Base-by-base conservation (phyloP, 2,888 invertebrate genomes). In the Acanthosepion pharaonis region DNA sequence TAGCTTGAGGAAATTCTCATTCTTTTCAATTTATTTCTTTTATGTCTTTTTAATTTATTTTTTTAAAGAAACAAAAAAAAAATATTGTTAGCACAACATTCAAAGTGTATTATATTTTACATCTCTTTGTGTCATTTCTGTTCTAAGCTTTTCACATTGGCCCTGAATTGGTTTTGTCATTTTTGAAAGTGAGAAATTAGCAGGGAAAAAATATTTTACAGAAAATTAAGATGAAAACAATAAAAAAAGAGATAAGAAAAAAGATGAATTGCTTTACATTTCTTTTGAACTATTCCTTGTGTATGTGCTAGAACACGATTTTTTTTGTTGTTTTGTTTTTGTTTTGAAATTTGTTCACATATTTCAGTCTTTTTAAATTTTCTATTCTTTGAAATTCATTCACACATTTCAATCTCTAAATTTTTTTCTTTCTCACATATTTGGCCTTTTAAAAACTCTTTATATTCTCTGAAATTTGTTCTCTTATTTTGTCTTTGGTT, bases 181-280 rank as follows among this genome's bases (percentile, higher is more conserved):
- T 78, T 78, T 78, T 78, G n/a, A 78, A 78, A 78, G 78, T 78
- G n/a, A 78, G n/a, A 78, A 78, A 78, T 78, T 78, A 78, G 78
- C 78, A 5, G 15, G n/a, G 15, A 78, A 78, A 78, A 78, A 78
- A n/a, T 15, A 78, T 78, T 78, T n/a, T 33, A 78, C 78, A 78
- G n/a, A 78, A 78, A n/a, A 78, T 78, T 78, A n/a, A n/a, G 78
- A n/a, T 78, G 78, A n/a, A 78, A n/a, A n/a, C 78, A 78, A n/a
- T 3, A 18, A 78, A n/a, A 78, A 78, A n/a, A 78, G 78, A n/a
- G n/a, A n/a, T 11, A 78, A 78, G 18, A n/a, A 78, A 78, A 78
- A 33, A 4, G 78, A 15, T 33, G n/a, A 78, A 78, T 78, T 59
- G 20, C 78, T n/a, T 78, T 78, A 78, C 23, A 78, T 78, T 78